phyloP scores from a whole-genome alignment of 1,140 invertebrate species.

The Drosophila ananassae region DNA sequence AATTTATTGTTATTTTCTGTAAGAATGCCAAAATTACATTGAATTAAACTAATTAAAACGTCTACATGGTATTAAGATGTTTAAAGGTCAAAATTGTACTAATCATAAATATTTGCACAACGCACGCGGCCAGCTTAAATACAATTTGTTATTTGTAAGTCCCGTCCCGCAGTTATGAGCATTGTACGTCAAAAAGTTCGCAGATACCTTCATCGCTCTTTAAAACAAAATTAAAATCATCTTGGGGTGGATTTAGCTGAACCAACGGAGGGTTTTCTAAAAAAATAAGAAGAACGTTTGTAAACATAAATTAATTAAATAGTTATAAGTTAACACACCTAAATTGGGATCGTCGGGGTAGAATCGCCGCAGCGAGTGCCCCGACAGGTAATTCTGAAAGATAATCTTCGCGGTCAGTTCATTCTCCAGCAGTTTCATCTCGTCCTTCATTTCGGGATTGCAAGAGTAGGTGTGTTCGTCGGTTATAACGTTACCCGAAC shows the following conservation, averaged over 20 bases:
- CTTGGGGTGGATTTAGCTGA: slow-evolving; percentile 76
- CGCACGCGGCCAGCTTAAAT: slow-evolving; percentile 65
- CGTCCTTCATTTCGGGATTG: slow-evolving; percentile 75
- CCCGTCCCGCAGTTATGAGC: slow-evolving; percentile 43
- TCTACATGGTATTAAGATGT: slow-evolving; percentile 77
- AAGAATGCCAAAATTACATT: slow-evolving; percentile 57
- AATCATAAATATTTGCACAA: slow-evolving; percentile 81
- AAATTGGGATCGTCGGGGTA: slow-evolving; percentile 80
- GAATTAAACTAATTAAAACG: slow-evolving; percentile 73
- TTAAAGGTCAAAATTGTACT: slow-evolving; percentile 79
- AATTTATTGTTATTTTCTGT: slow-evolving; percentile 57
- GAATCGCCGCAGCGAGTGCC: slow-evolving; percentile 73
- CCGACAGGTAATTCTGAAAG: slow-evolving; percentile 71
- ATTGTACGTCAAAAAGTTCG: slow-evolving; percentile 80
- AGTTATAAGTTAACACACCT: slow-evolving; percentile 36
- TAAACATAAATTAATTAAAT: neutral
- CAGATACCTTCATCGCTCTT: slow-evolving; percentile 80
- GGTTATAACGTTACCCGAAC: slow-evolving; percentile 70
- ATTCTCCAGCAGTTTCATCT: slow-evolving; percentile 72
- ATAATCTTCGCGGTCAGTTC: slow-evolving; percentile 78
- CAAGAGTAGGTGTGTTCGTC: slow-evolving; percentile 80
- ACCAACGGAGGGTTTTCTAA: slow-evolving; percentile 79
- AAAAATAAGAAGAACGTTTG: neutral
- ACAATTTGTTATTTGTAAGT: slow-evolving; percentile 18
- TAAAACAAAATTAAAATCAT: slow-evolving; percentile 77